These are phyloP conservation scores for Mythimna lalbum DNA, from an alignment of 2,888 invertebrate genomes.

Conservation along the genomic window DNA sequence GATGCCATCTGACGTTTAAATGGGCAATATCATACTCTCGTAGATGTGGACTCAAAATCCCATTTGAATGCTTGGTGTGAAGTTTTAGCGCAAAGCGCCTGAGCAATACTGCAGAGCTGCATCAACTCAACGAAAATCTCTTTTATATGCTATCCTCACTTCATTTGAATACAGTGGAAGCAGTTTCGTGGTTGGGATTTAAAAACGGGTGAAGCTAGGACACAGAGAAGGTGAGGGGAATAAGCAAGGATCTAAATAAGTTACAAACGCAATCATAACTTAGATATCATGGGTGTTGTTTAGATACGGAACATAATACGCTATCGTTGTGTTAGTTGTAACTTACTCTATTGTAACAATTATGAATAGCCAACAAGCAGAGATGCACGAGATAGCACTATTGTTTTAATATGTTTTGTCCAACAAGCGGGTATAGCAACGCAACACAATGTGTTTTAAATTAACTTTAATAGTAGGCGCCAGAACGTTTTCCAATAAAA, in stretches of 20 bases:
- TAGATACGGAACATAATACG: conserved; percentile 1
- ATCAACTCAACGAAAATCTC: conserved; percentile 63
- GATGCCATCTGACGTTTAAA: conserved; percentile 55
- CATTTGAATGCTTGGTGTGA: conserved; percentile 62
- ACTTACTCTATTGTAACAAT: conserved; percentile 29
- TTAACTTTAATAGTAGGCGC: conserved; percentile 1
- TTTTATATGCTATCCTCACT: conserved; percentile 63
- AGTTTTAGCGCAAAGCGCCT: conserved; percentile 56
- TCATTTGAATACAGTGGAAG: conserved; percentile 64
- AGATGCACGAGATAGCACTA: conserved; percentile 15
- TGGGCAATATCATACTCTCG: conserved; percentile 62
- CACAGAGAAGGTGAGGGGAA: conserved; percentile 34
- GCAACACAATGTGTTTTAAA: conserved; percentile 6
- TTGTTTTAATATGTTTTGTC: conserved; percentile 20
- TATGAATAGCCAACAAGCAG: conserved; percentile 17
- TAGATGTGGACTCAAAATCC: conserved; percentile 63
- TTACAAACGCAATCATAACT: conserved; percentile 44
- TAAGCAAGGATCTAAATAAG: conserved; percentile 45
- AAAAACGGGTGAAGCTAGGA: conserved; percentile 36
- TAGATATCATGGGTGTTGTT: background rate
- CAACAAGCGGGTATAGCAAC: conserved; percentile 7
- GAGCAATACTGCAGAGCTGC: conserved; percentile 54
- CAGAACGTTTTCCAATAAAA: conserved; percentile 27
- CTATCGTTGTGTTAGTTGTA: conserved; percentile 15
- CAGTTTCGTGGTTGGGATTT: conserved; percentile 55